Evolutionary conservation across 2,888 invertebrate species (phyloP).

Genomic region (Anagyrus pseudococci): DNA sequence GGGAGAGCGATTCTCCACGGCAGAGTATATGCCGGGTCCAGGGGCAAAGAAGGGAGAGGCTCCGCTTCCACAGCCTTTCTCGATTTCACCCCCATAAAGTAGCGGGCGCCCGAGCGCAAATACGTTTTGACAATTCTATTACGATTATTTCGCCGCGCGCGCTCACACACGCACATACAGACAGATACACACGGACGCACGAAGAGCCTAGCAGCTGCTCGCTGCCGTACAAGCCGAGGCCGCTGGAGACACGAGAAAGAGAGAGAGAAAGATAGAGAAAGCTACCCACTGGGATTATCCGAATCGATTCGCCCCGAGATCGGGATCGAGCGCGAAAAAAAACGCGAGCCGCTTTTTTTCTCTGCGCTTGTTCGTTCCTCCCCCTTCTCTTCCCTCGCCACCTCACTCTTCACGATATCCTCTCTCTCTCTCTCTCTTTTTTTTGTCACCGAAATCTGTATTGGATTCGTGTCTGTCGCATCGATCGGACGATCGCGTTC

Average conservation of each 20-base stretch:
- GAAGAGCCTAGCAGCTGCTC: conserved; percentile 56
- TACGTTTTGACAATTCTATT: conserved; percentile 62
- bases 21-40: no score
- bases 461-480: conserved; percentile 35
- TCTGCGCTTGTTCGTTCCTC: conserved; percentile 1
- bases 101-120: conserved; percentile 50
- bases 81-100: conserved; percentile 57
- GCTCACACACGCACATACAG: no score
- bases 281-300: conserved; percentile 34
- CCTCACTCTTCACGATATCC: not conserved
- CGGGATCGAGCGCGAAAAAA: no score
- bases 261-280: conserved; percentile 3
- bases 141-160: conserved; percentile 58
- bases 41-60: not conserved
- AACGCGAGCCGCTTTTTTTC: not conserved
- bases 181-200: no score
- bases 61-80: no score
- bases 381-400: not conserved
- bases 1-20: conserved; percentile 59
- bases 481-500: conserved; percentile 6
- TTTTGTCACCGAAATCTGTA: conserved; percentile 23
- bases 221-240: conserved; percentile 7
- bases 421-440: conserved; percentile 1
- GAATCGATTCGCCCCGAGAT: conserved; percentile 31
- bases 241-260: not conserved